Conservation (phyloP, 2,113 vertebrate species). For the Fulica atra region DNA sequence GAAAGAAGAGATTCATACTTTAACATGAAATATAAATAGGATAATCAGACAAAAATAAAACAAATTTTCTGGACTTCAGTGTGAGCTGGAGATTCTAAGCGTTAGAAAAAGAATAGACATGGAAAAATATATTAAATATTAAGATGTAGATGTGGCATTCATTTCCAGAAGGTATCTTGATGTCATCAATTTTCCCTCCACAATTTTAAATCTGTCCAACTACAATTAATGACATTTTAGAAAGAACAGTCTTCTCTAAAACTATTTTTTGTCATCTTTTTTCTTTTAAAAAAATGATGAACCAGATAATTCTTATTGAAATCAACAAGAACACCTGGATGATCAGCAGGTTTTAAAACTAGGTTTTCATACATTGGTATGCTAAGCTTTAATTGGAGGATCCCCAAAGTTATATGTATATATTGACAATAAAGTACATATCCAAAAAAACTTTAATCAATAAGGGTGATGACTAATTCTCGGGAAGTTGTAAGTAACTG, state of each 20-base stretch:
- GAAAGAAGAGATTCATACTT: background rate
- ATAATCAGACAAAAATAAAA: background rate
- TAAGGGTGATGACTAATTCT: background rate
- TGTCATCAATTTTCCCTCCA: background rate
- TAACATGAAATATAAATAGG: background rate
- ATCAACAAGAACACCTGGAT: background rate
- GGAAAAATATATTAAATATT: background rate
- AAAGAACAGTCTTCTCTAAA: background rate
- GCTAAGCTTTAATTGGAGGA: background rate
- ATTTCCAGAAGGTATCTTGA: background rate
- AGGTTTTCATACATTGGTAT: background rate
- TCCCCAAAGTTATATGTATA: background rate
- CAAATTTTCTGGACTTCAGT: background rate
- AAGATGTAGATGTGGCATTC: background rate
- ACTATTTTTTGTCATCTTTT: background rate
- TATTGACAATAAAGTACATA: background rate
- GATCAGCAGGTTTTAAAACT: background rate
- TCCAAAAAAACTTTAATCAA: background rate
- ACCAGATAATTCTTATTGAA: background rate
- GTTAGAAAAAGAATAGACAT: background rate
- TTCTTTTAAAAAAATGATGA: background rate
- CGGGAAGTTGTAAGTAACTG: background rate
- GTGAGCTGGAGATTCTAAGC: background rate
- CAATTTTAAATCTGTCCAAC: background rate
- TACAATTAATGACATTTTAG: background rate